These are phyloP conservation scores for Acanthisitta chloris DNA, from an alignment of 2,113 vertebrate species.

Conservation along the genomic window DNA sequence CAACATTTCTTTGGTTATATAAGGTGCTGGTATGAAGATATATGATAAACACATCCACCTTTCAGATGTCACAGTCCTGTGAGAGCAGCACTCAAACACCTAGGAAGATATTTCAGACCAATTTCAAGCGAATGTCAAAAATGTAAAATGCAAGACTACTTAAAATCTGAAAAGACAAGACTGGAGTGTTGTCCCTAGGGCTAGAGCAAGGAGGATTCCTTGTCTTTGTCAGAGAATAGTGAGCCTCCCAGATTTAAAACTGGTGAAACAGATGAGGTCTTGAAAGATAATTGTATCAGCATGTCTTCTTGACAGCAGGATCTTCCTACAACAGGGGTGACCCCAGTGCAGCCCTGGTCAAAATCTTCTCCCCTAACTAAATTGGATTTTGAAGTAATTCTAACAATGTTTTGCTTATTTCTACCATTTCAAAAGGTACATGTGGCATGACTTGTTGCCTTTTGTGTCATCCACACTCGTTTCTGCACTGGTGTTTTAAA, in stretches of 20 bases:
- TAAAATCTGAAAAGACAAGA: not conserved
- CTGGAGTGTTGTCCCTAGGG: not conserved
- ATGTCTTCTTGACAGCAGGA: not conserved
- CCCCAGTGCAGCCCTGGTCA: not conserved
- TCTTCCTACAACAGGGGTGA: not conserved
- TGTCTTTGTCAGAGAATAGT: not conserved
- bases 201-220: not conserved
- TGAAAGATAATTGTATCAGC: not conserved
- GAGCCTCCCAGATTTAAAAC: not conserved
- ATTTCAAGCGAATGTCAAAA: not conserved
- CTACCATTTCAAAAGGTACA: not conserved
- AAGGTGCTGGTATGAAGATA: not conserved
- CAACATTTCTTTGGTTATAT: not conserved
- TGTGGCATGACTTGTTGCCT: not conserved
- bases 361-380: not conserved
- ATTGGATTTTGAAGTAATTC: not conserved
- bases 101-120: not conserved
- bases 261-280: not conserved
- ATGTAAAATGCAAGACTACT: not conserved
- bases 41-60: not conserved
- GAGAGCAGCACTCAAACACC: not conserved
- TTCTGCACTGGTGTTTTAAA: not conserved
- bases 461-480: not conserved
- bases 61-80: not conserved
- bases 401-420: not conserved